Conservation (phyloP, 1,140 invertebrate genomes). For the Microvelia longipes region DNA sequence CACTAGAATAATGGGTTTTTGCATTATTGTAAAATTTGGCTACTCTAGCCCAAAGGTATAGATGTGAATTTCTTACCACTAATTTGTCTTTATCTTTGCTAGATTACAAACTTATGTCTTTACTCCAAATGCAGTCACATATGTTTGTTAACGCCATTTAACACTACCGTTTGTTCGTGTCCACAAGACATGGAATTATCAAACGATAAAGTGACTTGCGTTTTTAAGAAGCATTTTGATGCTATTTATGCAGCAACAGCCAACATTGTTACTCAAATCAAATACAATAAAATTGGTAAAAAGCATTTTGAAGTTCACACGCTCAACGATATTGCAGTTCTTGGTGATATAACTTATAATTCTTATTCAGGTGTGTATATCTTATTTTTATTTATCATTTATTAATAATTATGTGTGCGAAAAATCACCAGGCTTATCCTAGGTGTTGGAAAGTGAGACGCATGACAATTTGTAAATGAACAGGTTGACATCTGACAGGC, state of each 20-base stretch:
- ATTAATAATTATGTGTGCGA: too few species aligned
- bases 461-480: too few species aligned
- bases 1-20: too few species aligned
- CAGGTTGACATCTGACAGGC: too few species aligned
- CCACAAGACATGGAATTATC: slow-evolving; percentile 47
- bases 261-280: slow-evolving; percentile 26
- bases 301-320: slow-evolving; percentile 21
- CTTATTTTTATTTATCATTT: too few species aligned
- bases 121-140: slow-evolving; percentile 54
- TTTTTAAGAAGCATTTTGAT: not conserved
- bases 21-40: too few species aligned
- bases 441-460: too few species aligned
- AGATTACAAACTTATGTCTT: too few species aligned
- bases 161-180: slow-evolving; percentile 49
- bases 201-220: slow-evolving; percentile 36
- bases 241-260: slow-evolving; percentile 23
- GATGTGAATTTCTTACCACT: too few species aligned
- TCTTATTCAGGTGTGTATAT: slow-evolving; percentile 26
- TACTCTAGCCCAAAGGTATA: too few species aligned
- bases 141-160: slow-evolving; percentile 51
- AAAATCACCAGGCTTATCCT: too few species aligned
- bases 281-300: slow-evolving; percentile 30
- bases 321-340: slow-evolving; percentile 14
- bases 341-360: slow-evolving; percentile 26
- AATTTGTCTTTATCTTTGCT: too few species aligned